Base-by-base conservation (phyloP, 2,797 vertebrate species). In the Psittacula echo region DNA sequence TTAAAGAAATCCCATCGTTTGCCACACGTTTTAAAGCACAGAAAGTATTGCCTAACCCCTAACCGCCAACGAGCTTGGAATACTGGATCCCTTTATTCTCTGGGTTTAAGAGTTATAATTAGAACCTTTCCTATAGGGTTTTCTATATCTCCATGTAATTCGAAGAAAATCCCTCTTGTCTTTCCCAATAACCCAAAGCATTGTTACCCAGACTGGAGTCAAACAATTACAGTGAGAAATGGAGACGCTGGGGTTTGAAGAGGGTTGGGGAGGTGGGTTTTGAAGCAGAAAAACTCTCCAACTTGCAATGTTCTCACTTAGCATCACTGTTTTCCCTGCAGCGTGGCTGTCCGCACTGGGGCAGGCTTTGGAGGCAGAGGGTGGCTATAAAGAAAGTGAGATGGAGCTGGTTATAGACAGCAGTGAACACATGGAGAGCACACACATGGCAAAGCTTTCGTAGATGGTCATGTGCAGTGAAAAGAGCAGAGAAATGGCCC, bases 11-110 rank as follows among this genome's bases (percentile, higher is more conserved):
- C 34, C 16, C 88, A 20, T 51, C 4, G 0, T 78, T 89, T 72
- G 60, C 77, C 73, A 68, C 94, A 64, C 44, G 9, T 86, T 89
- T 89, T 50, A 76, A 68, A 54, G 70, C 79, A 32, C 62, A 85
- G 84, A 74, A 73, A 41, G 56, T 22, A 44, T 67, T 93, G 87
- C 73, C 10, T 44, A 88, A 85, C 67, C 71, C 76, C 71, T 62
- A 48, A 86, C 85, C 14, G 0, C 85, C 10, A 47, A 48, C 3
- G 1, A 51, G 79, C 79, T 6, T 16, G n/a, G 75, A 85, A 74
- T 81, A 94, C 89, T 94, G 86, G 15, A 44, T 94, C 45, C 83
- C 83, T 94, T 94, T 92, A 90, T 95, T 85, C 83, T 65, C 79
- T 1, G 2, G 22, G 13, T 74, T 87, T 90, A 90, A 81, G 65